phyloP scores from a whole-genome alignment of 2,113 vertebrate species.

The Catagonus wagneri region DNA sequence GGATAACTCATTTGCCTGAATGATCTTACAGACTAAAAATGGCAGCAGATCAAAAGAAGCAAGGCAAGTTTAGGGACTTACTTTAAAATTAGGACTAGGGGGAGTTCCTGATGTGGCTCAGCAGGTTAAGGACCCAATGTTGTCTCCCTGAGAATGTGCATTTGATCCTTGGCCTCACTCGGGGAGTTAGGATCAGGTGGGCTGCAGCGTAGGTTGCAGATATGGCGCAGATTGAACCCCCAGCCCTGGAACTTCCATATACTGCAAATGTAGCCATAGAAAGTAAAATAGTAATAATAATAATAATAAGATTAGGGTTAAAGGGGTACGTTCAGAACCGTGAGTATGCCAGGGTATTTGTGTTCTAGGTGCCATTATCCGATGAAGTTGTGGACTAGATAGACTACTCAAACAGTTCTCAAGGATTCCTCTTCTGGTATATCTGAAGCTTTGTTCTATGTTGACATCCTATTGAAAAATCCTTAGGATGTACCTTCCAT shows the following conservation, averaged over 20 bases:
- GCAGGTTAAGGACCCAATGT: too few relatives aligned
- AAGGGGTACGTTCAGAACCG: not conserved
- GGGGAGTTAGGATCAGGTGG: too few relatives aligned
- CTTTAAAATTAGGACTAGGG: not conserved
- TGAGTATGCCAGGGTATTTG: not conserved
- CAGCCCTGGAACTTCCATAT: too few relatives aligned
- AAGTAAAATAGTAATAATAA: too few relatives aligned
- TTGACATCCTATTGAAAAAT: not conserved
- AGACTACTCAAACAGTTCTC: not conserved
- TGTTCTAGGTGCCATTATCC: not conserved
- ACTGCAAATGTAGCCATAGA: too few relatives aligned
- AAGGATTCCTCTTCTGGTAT: not conserved
- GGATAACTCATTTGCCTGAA: not conserved
- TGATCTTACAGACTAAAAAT: not conserved
- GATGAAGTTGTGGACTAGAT: not conserved
- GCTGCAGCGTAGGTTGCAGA: too few relatives aligned
- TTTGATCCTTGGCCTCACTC: too few relatives aligned
- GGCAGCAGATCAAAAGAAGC: not conserved
- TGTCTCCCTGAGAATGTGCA: too few relatives aligned
- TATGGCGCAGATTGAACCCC: too few relatives aligned
- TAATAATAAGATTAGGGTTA: not conserved
- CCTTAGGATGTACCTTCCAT: not conserved
- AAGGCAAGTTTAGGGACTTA: not conserved
- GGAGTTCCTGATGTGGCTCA: too few relatives aligned
- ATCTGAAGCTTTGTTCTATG: not conserved